Evolutionary conservation across 2,888 invertebrate species (phyloP), one percentile per base, ranked within the genome.

Genomic region (Patella depressa): DNA sequence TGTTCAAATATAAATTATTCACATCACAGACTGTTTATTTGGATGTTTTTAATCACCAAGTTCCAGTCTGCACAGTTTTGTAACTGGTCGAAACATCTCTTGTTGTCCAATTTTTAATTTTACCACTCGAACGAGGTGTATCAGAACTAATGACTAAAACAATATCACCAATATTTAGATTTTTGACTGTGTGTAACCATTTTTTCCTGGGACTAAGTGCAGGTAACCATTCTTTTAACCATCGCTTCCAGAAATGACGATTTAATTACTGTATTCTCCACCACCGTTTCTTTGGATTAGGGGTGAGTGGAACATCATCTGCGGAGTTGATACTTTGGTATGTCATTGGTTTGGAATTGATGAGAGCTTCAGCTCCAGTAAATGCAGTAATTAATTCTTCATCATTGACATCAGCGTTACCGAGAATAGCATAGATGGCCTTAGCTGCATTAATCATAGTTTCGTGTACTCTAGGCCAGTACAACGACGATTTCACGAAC

Each of bases 361-460:
- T 29, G 29, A 29, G 29, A 29, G 29, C 29, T 29, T 29, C 29
- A 29, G 29, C 29, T 29, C 29, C 29, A 29, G 29, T 29, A 3
- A 29, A 29, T 29, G 29, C 29, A 29, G 29, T 29, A 29, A 29
- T 29, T 29, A 29, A 29, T 29, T 29, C 29, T 29, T 29, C 29
- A 3, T 29, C 29, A 29, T 29, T 29, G 29, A 29, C 29, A 29
- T 29, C 29, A 2, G 29, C 29, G 7, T n/a, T 55, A 59, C 53
- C 75, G 65, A 76, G 71, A 53, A 79, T 54, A 57, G 73, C 19
- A 76, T 15, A 53, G 71, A 76, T 19, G 54, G 74, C 53, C 54
- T 70, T 71, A n/a, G 53, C 82, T 24, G 69, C 70, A 53, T 80
- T 82, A 0, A 85, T 76, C 78, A 83, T 79, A 2, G 72, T 70